These are phyloP conservation scores for Antrozous pallidus DNA, from an alignment of 2,797 vertebrate genomes.

Conservation along the genomic window DNA sequence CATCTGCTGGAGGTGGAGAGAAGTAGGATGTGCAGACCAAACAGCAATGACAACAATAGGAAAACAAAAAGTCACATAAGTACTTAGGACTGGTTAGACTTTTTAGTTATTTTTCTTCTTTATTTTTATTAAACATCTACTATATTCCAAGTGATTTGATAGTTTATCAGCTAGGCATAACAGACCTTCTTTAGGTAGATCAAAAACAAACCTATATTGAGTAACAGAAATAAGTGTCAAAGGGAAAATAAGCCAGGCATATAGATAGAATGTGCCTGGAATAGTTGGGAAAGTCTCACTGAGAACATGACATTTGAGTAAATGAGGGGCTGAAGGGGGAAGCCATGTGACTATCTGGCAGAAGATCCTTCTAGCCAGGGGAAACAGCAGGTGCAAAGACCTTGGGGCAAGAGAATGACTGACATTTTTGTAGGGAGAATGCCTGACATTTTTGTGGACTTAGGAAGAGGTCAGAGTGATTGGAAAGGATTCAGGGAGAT, in stretches of 20 bases:
- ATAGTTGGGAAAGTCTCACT: not conserved
- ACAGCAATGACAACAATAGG: not conserved
- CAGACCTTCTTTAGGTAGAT: not conserved
- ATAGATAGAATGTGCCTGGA: not conserved
- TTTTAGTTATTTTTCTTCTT: not conserved
- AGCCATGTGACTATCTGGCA: not conserved
- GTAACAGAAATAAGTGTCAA: not conserved
- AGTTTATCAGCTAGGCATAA: not conserved
- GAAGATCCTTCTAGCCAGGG: not conserved
- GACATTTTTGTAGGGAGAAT: not conserved
- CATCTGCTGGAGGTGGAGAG: not conserved
- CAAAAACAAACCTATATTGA: not conserved
- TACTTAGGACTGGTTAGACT: not conserved
- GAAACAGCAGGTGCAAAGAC: not conserved
- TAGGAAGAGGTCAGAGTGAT: not conserved
- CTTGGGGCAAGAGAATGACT: not conserved
- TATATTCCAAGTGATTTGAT: not conserved
- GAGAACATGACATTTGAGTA: not conserved
- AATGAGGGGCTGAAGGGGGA: not conserved
- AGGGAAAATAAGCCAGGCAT: not conserved
- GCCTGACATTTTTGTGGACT: not conserved
- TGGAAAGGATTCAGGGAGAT: not conserved
- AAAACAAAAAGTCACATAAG: constrained; percentile 10
- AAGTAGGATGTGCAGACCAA: not conserved
- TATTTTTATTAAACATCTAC: constrained; percentile 35